Base-by-base conservation (phyloP, 2,888 invertebrate genomes). In the Xestobium rufovillosum region DNA sequence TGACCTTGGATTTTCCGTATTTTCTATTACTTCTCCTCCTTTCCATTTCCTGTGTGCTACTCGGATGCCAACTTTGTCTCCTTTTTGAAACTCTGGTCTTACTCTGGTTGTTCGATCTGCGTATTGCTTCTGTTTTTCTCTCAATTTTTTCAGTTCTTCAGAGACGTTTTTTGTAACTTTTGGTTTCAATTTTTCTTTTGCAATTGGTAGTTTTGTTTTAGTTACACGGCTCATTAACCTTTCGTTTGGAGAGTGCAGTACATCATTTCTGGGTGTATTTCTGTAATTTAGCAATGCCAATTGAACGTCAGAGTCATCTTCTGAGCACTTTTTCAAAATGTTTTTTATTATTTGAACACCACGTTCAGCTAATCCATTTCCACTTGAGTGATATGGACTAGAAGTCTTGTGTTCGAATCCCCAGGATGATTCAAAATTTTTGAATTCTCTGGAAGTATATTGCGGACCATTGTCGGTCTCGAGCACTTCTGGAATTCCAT, bases 391-490 rank as follows among this genome's bases (percentile, higher is more conserved):
- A 14, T 28, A 4, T 29, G 37, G 40, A 29, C 36, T 33, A 8
- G 16, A 30, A 6, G 33, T 34, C 3, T 17, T 10, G 12, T 40
- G 37, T 4, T 34, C 13, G 12, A 38, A 29, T 14, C 15, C 26
- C 34, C 38, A 41, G 1, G 17, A 12, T 6, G 13, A 23, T 26
- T 23, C 13, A 26, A 38, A 38, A 3, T 14, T 13, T 26, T 25
- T 14, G 14, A 41, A 41, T 15, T 42, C 33, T 32, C 12, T n/a
- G 4, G 34, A 31, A 8, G 14, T 16, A 16, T 28, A 42, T 12
- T 31, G 42, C 9, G 35, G 26, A 10, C 35, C 32, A 28, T 35
- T 31, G 14, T 41, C 41, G 3, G 35, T n/a, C n/a, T n/a, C n/a
- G n/a, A n/a, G n/a, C n/a, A n/a, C n/a, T n/a, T n/a, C n/a, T n/a